Percentiles rank a stretch among this genome's conserved stretches.
Evolutionary conservation across 2,888 invertebrate genomes (phyloP).

Genomic region (Melieria crassipennis): DNA sequence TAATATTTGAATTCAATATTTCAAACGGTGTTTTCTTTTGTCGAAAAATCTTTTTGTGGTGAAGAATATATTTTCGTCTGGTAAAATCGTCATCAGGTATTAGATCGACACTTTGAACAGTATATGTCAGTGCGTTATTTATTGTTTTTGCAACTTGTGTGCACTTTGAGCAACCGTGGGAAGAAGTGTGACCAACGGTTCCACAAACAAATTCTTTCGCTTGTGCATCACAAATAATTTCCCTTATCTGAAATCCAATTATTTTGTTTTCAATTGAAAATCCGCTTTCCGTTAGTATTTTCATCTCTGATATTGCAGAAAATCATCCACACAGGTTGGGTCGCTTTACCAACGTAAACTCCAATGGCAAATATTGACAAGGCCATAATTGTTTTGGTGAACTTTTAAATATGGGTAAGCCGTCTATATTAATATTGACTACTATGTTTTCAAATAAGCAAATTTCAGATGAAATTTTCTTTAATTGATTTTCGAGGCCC

Average conservation of each 20-base stretch:
- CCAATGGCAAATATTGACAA: conserved; percentile 28
- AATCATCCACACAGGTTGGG: conserved; percentile 15
- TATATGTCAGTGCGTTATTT: conserved; percentile 16
- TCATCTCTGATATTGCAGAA: conserved; percentile 12
- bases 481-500: conserved; percentile 12
- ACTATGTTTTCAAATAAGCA: conserved; percentile 8
- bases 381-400: conserved; percentile 27
- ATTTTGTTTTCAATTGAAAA: conserved; percentile 9
- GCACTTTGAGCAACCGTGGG: conserved; percentile 24
- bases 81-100: conserved; percentile 28
- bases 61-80: conserved; percentile 10
- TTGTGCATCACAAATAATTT: conserved; percentile 30
- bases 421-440: conserved; percentile 32
- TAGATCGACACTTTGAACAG: conserved; percentile 8
- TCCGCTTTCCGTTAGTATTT: conserved; percentile 20
- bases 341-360: conserved; percentile 22
- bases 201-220: conserved; percentile 27
- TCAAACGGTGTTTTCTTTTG: conserved; percentile 22
- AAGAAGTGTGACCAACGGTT: conserved; percentile 23
- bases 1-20: conserved; percentile 22
- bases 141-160: conserved; percentile 29
- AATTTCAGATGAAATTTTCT: neutral
- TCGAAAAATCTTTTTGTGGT: neutral
- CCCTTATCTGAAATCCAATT: conserved; percentile 12
- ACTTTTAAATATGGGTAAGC: conserved; percentile 26